Evolutionary conservation across 2,113 vertebrate genomes (phyloP).

Genomic region (Tragulus kanchil): DNA sequence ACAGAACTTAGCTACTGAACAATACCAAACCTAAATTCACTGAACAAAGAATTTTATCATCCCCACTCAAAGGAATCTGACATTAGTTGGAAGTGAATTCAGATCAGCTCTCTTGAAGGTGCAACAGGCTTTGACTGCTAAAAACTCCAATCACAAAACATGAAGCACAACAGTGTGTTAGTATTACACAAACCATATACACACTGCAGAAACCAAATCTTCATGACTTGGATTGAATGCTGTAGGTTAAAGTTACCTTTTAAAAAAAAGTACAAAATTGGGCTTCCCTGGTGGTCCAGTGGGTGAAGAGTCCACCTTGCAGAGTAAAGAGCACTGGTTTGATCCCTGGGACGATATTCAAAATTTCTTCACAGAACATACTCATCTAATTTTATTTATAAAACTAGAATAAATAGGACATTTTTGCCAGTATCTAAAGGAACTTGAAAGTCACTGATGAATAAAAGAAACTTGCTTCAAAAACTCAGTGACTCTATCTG

Average conservation of each 20-base stretch:
- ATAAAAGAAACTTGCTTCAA: conserved; percentile 33
- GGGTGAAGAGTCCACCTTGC: no score
- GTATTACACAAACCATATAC: rapidly evolving
- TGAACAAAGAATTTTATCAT: neutral
- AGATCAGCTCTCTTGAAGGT: neutral
- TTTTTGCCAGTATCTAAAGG: neutral
- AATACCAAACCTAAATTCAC: neutral
- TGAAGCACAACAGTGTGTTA: neutral
- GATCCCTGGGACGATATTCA: no score
- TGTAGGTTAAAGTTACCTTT: neutral
- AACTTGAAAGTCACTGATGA: neutral
- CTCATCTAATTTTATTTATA: conserved; percentile 34
- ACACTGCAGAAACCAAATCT: rapidly evolving
- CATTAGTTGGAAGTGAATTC: neutral
- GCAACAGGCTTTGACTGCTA: neutral
- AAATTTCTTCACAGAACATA: neutral
- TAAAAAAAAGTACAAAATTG: neutral
- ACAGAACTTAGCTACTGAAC: neutral
- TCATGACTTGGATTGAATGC: neutral
- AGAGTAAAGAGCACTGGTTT: no score
- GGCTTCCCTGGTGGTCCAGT: no score
- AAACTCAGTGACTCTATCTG: neutral
- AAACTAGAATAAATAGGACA: conserved; percentile 29
- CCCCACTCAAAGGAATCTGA: neutral
- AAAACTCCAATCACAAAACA: neutral